Evolutionary conservation across 2,113 vertebrate species (phyloP).

Genomic region (Tylochromis polylepis): DNA sequence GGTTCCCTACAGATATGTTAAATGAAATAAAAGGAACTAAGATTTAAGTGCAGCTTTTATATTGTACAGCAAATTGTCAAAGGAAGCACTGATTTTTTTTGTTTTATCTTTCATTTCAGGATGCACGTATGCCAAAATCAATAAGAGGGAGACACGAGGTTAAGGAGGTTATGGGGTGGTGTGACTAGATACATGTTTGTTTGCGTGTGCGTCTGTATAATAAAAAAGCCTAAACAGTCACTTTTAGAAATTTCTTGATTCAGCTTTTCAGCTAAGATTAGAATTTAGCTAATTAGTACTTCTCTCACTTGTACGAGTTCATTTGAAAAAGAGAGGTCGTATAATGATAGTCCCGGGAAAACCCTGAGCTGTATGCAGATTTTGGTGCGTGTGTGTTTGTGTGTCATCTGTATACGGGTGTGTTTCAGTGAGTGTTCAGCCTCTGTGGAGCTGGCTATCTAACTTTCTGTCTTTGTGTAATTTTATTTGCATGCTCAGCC

Average conservation of each 20-base stretch:
- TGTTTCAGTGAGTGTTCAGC: not conserved
- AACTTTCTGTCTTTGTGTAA: not conserved
- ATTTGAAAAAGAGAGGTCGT: constrained; percentile 37
- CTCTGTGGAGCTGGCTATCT: not conserved
- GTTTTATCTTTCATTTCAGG: not conserved
- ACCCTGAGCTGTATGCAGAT: constrained; percentile 5
- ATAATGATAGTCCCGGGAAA: constrained; percentile 45
- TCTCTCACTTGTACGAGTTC: constrained; percentile 16
- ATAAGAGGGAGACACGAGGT: not conserved
- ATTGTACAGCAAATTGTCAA: not conserved
- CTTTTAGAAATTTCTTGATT: not conserved
- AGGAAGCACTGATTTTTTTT: not conserved
- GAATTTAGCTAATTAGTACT: constrained; percentile 37
- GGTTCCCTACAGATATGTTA: not conserved
- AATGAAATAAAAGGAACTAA: not conserved
- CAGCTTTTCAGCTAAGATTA: not conserved
- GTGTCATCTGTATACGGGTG: not conserved
- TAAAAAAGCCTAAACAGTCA: not conserved
- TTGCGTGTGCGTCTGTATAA: fast-evolving
- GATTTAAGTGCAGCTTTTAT: not conserved
- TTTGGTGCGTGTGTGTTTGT: not conserved
- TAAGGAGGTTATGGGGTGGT: not conserved
- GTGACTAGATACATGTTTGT: not conserved
- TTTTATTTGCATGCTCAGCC: constrained; percentile 27
- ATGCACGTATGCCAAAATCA: not conserved